These are phyloP conservation scores for Deilephila porcellus DNA, from an alignment of 2,888 invertebrate genomes.

Conservation along the genomic window DNA sequence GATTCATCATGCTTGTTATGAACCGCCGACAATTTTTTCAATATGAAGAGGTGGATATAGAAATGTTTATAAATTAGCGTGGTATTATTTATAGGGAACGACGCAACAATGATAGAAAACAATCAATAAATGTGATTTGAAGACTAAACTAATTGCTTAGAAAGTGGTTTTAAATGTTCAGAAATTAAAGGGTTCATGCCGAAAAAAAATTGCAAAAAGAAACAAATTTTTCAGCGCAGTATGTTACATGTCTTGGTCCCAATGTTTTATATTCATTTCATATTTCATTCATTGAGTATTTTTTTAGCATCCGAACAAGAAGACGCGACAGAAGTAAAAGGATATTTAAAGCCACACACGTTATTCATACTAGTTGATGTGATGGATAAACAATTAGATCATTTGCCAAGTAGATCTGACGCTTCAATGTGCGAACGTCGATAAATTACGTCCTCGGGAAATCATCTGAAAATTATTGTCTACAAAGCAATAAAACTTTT, in stretches of 20 bases:
- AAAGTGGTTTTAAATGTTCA: not conserved
- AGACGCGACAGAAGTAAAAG: constrained; percentile 22
- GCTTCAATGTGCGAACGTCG: constrained; percentile 33
- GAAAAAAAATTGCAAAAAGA: too few species aligned
- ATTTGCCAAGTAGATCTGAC: constrained; percentile 37
- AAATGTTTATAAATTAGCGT: not conserved
- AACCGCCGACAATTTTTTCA: constrained; percentile 7
- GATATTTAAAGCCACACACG: constrained; percentile 17
- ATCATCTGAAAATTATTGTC: not conserved
- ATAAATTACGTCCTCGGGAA: constrained; percentile 29
- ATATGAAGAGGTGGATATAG: not conserved
- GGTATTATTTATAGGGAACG: not conserved
- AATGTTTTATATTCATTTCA: not conserved
- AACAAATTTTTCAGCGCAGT: too few species aligned
- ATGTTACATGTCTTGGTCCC: too few species aligned
- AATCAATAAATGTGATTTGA: not conserved
- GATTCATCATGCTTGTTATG: not conserved
- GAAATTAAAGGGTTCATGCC: not conserved
- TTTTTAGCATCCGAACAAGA: not conserved
- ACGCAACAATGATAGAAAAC: not conserved
- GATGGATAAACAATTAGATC: constrained; percentile 33
- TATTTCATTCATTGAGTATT: not conserved
- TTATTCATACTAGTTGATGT: constrained; percentile 19
- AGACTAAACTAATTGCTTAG: not conserved
- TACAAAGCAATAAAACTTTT: not conserved